Evolutionary conservation across 92 coral and sea anemone genomes (phyloP).

Genomic region (Epizoanthus illoricatus): DNA sequence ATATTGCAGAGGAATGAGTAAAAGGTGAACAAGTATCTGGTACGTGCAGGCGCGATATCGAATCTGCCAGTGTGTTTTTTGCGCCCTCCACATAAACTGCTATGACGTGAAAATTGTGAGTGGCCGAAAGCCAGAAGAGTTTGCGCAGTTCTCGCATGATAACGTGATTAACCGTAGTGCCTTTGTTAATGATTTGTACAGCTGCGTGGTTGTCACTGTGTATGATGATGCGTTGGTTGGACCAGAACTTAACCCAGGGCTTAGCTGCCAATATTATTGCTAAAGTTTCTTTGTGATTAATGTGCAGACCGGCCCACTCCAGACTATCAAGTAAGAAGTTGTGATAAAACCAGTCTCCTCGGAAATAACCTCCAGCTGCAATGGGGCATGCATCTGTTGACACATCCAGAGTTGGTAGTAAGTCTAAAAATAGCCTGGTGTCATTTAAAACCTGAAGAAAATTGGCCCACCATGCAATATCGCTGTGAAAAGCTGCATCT

Average conservation of each 20-base stretch:
- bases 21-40: no score
- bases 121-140: conserved; percentile 31
- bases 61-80: no score
- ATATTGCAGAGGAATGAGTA: no score
- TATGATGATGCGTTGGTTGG: conserved; percentile 11
- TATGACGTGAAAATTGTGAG: conserved; percentile 19
- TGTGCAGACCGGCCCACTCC: conserved; percentile 9
- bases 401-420: conserved; percentile 42
- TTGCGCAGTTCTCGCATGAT: conserved; percentile 16
- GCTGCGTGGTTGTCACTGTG: conserved; percentile 40
- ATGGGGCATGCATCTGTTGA: conserved; percentile 17
- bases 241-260: conserved; percentile 14
- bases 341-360: conserved; percentile 40
- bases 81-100: conserved; percentile 25
- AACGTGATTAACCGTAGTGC: conserved; percentile 14
- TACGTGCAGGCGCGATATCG: no score
- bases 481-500: neutral
- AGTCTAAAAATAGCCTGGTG: neutral
- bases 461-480: conserved; percentile 39
- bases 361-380: conserved; percentile 26
- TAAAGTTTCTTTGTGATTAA: conserved; percentile 27
- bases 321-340: conserved; percentile 20
- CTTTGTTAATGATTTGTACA: conserved; percentile 28
- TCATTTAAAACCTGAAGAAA: conserved; percentile 30
- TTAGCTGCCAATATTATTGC: conserved; percentile 15